Percentiles rank a stretch among this genome's conserved stretches.
Evolutionary conservation across 1,140 invertebrate genomes (phyloP).

Genomic region (Lepeophtheirus salmonis): DNA sequence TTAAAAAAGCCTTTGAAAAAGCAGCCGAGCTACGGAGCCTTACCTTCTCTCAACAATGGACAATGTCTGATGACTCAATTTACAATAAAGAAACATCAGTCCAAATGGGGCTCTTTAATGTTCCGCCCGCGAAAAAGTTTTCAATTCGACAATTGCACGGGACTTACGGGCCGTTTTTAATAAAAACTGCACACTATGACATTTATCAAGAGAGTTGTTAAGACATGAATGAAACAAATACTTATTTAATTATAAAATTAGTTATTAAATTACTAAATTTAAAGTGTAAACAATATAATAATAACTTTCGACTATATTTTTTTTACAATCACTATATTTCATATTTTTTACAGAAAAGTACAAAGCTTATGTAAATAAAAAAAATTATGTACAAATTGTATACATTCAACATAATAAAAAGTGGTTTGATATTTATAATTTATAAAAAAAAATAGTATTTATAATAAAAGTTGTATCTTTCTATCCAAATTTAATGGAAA

Average conservation of each 20-base stretch:
- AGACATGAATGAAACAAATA: too few relatives aligned
- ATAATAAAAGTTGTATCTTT: neutral
- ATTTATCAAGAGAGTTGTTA: slow-evolving; percentile 15
- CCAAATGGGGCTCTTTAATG: slow-evolving; percentile 13
- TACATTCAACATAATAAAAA: too few relatives aligned
- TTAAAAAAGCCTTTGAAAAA: slow-evolving; percentile 12
- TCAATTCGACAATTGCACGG: slow-evolving; percentile 12
- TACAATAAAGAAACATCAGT: slow-evolving; percentile 3
- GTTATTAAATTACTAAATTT: too few relatives aligned
- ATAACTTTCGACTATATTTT: too few relatives aligned
- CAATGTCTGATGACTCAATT: slow-evolving; percentile 9
- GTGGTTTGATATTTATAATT: too few relatives aligned
- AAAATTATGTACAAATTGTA: neutral
- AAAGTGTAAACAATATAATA: too few relatives aligned
- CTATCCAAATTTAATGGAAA: neutral
- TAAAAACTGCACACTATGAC: slow-evolving; percentile 13
- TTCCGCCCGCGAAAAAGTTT: slow-evolving; percentile 11
- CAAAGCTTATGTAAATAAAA: too few relatives aligned
- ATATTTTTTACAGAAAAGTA: neutral
- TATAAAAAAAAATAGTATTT: neutral
- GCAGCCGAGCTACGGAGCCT: slow-evolving; percentile 6
- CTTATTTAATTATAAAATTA: too few relatives aligned
- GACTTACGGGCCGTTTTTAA: slow-evolving; percentile 15
- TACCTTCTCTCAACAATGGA: slow-evolving; percentile 13
- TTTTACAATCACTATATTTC: too few relatives aligned